Conservation (phyloP, 1,140 invertebrate species). For the Zeugodacus cucurbitae region DNA sequence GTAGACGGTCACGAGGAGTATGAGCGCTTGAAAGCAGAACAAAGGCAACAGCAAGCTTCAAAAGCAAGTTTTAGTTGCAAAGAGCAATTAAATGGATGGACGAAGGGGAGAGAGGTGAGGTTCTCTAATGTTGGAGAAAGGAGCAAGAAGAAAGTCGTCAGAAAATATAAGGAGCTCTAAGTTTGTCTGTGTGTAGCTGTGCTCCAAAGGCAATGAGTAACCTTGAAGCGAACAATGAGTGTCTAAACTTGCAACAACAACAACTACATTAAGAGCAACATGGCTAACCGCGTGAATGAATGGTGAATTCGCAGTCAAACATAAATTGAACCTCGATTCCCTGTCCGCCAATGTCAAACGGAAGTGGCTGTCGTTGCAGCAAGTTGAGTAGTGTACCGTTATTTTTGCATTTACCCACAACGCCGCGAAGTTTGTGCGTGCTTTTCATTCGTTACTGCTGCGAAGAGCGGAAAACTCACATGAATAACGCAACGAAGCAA, state of each 20-base stretch:
- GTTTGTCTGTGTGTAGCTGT: not conserved
- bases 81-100: not conserved
- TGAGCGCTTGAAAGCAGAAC: not conserved
- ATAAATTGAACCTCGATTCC: not conserved
- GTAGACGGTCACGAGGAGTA: not conserved
- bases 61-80: not conserved
- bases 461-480: conserved; percentile 40
- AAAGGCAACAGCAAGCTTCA: not conserved
- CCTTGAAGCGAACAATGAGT: conserved; percentile 36
- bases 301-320: conserved; percentile 19
- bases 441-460: not conserved
- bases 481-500: conserved; percentile 29
- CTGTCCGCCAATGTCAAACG: not conserved
- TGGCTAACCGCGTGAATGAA: not conserved
- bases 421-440: not conserved
- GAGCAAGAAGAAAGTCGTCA: not conserved
- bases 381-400: not conserved
- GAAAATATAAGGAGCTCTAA: not conserved
- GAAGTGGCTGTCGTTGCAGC: conserved; percentile 23
- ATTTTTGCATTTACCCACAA: not conserved
- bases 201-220: not conserved
- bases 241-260: conserved; percentile 29
- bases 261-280: not conserved
- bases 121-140: not conserved
- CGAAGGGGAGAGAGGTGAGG: not conserved